These are phyloP conservation scores for Pampusana beccarii DNA, from an alignment of 2,113 vertebrate species.

Conservation along the genomic window DNA sequence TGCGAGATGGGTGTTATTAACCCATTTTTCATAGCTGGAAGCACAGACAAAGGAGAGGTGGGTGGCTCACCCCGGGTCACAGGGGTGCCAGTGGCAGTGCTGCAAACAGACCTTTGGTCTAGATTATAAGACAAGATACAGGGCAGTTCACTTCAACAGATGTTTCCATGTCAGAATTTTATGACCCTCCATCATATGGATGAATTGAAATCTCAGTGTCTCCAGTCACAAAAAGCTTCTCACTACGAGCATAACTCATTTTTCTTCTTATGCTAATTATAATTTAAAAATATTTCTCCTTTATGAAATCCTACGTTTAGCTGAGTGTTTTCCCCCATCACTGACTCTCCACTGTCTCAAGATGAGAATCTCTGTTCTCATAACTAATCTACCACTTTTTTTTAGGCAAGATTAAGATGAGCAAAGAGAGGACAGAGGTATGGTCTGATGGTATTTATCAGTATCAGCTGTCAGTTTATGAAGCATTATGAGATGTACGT, in stretches of 20 bases:
- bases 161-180: not conserved
- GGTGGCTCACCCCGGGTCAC: not conserved
- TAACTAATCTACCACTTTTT: accelerated
- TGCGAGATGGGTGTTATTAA: not conserved
- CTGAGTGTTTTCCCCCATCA: not conserved
- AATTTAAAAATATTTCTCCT: not conserved
- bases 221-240: not conserved
- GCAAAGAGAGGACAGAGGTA: not conserved
- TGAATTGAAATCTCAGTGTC: not conserved
- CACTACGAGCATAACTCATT: not conserved
- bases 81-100: not conserved
- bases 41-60: not conserved
- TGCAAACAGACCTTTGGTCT: not conserved
- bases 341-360: not conserved
- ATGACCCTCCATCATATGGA: not conserved
- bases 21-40: not conserved
- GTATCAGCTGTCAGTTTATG: not conserved
- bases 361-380: not conserved
- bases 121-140: not conserved
- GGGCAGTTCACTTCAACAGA: not conserved
- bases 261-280: not conserved
- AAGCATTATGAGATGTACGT: not conserved
- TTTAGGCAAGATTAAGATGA: not conserved
- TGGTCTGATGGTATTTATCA: not conserved
- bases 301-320: not conserved